Conservation (phyloP, 2,888 invertebrate genomes). For the Luperina testacea region DNA sequence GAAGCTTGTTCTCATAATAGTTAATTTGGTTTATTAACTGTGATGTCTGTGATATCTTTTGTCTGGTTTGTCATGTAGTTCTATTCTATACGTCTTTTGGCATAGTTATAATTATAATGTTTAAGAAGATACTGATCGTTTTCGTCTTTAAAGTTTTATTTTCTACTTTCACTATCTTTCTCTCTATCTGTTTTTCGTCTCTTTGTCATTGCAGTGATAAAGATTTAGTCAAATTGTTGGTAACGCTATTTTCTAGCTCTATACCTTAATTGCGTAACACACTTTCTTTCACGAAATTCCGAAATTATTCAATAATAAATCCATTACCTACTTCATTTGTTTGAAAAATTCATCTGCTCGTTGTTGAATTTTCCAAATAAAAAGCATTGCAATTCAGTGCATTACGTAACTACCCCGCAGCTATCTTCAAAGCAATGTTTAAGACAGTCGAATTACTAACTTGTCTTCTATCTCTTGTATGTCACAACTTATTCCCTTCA, state of each 20-base stretch:
- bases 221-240: not conserved
- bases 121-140: not conserved
- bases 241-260: too few relatives aligned
- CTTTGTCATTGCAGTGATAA: not conserved
- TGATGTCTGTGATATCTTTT: slow-evolving; percentile 50
- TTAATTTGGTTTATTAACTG: slow-evolving; percentile 58
- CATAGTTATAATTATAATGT: not conserved
- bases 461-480: not conserved
- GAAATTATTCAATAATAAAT: too few relatives aligned
- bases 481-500: not conserved
- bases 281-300: not conserved
- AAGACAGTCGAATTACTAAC: not conserved
- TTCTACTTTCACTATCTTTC: not conserved
- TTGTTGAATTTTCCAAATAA: not conserved
- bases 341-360: not conserved
- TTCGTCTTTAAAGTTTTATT: not conserved
- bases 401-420: not conserved
- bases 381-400: not conserved
- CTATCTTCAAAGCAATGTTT: not conserved
- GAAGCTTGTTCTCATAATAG: slow-evolving; percentile 50
- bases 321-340: not conserved
- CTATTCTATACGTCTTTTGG: not conserved
- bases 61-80: slow-evolving; percentile 17
- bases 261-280: not conserved
- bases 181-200: not conserved